Evolutionary conservation across 2,888 invertebrate genomes (phyloP).

Genomic region (Lordiphosa andalusiaca): DNA sequence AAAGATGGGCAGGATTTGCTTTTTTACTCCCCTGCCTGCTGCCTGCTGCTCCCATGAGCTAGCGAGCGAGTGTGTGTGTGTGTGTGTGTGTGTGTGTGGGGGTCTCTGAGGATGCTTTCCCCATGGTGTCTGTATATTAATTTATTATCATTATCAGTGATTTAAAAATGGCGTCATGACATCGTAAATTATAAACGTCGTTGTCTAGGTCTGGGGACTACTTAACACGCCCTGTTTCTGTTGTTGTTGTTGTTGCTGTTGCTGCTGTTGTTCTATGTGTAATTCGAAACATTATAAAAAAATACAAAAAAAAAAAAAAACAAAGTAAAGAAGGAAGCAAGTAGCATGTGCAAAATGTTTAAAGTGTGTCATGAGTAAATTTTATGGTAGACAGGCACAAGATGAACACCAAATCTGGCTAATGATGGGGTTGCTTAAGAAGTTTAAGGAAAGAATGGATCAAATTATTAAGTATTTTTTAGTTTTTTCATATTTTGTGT

Average conservation of each 20-base stretch:
- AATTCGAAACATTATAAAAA: conserved; percentile 5
- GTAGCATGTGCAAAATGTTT: conserved; percentile 1
- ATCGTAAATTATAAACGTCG: conserved; percentile 69
- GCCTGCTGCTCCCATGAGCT: conserved; percentile 20
- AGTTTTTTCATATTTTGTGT: too few relatives aligned
- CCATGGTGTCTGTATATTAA: conserved; percentile 60
- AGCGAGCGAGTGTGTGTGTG: conserved; percentile 16
- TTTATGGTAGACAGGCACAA: too few relatives aligned
- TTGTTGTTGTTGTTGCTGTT: conserved; percentile 20
- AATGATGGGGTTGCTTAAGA: too few relatives aligned
- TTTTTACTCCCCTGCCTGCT: conserved; percentile 23
- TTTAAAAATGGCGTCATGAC: conserved; percentile 71
- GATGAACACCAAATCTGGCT: too few relatives aligned
- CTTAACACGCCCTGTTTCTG: conserved; percentile 50
- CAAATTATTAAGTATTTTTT: too few relatives aligned
- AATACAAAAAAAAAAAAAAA: too few relatives aligned
- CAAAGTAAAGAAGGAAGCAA: conserved; percentile 4
- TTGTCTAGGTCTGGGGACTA: conserved; percentile 54
- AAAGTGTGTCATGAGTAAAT: too few relatives aligned
- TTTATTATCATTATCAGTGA: conserved; percentile 76
- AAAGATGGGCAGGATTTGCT: conserved; percentile 5
- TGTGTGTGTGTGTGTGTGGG: conserved; percentile 8
- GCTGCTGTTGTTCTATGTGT: conserved; percentile 9
- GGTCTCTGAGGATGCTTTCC: conserved; percentile 28
- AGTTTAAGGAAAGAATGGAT: too few relatives aligned